Base-by-base conservation (phyloP, 2,797 vertebrate species). In the Eulemur coronatus region DNA sequence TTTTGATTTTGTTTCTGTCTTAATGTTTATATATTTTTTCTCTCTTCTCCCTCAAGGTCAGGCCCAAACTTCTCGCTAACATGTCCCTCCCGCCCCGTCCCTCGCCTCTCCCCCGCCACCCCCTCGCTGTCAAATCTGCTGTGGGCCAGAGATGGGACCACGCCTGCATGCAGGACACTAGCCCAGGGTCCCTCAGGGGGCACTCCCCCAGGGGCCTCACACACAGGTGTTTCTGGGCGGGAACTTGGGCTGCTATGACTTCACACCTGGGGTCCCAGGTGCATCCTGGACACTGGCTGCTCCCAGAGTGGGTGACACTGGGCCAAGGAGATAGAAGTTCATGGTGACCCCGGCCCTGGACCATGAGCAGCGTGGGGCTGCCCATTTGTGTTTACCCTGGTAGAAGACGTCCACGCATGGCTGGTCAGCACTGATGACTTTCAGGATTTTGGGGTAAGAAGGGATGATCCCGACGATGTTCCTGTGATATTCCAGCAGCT, bases 361-460 rank as follows among this genome's bases (percentile, higher is more conserved):
- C 7, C 7, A 2, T 18, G 73, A 26, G 35, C 0, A 0, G 76
- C 11, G 3, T 35, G 38, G 33, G 26, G 4, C 70, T 1, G 15
- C 20, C 46, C 26, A 0, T 9, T 14, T 0, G 30, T 0, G 33
- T 38, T 98, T 97, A 99, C 99, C 99, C 97, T 99, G 99, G 0
- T 98, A 99, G 91, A 99, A 99, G 91, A 99, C 98, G 20, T 99
- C 99, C 48, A 98, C 7, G 0, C 98, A 99, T 0, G 99, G 99
- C 94, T 99, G 99, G 98, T 99, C 99, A 0, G 99, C 98, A 15
- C 98, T 99, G 97, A 99, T 85, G 7, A 96, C 97, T 92, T 99
- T 99, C 91, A 98, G 98, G 96, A 97, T 95, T 59, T 98, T 98
- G 89, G 98, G 97, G 97, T 99, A 99, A 69, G 98, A 98, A 5